phyloP scores from a whole-genome alignment of 2,113 vertebrate genomes.

The Tringa solitaria region DNA sequence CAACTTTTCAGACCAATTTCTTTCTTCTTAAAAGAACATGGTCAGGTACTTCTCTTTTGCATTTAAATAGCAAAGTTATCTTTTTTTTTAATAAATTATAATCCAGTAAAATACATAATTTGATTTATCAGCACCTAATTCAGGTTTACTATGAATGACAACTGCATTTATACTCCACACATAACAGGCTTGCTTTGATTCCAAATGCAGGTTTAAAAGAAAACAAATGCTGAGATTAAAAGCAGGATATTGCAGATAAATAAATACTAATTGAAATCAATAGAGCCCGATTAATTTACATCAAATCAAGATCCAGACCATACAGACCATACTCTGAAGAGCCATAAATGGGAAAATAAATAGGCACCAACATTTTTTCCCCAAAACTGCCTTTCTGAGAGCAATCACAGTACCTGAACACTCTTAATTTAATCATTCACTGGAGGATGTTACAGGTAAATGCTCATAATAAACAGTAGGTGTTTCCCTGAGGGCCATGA shows the following conservation, averaged over 20 bases:
- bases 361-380: not conserved
- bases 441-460: conserved; percentile 33
- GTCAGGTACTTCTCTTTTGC: not conserved
- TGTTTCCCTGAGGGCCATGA: conserved; percentile 12
- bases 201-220: not conserved
- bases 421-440: conserved; percentile 49
- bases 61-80: not conserved
- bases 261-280: conserved; percentile 16
- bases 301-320: not conserved
- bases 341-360: conserved; percentile 6
- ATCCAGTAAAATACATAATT: not conserved
- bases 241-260: not conserved
- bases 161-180: not conserved
- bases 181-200: not conserved
- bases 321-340: not conserved
- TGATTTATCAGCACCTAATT: not conserved
- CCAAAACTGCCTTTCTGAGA: conserved; percentile 19
- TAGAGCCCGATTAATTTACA: not conserved
- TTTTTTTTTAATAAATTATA: not conserved
- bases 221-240: not conserved
- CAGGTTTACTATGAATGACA: not conserved
- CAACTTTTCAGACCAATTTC: not conserved
- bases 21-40: not conserved
- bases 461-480: conserved; percentile 48
- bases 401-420: not conserved